Evolutionary conservation across 2,888 invertebrate species (phyloP).

Genomic region (Leistus spinibarbis): DNA sequence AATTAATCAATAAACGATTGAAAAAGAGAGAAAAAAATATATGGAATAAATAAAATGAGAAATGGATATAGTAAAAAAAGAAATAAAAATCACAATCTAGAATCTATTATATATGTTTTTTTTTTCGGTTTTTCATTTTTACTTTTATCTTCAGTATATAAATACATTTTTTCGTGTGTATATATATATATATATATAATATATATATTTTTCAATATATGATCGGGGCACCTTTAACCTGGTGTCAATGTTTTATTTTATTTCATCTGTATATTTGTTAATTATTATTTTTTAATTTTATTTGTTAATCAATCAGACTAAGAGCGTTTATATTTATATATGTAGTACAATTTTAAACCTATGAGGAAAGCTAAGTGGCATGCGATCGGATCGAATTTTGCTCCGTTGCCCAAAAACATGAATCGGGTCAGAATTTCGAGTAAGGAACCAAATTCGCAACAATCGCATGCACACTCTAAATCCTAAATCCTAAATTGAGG

Average conservation of each 20-base stretch:
- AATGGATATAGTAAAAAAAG: no score
- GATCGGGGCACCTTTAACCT: slow-evolving; percentile 20
- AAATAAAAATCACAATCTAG: no score
- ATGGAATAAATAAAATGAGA: background rate
- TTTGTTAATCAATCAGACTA: slow-evolving; percentile 23
- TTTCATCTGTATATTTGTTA: background rate
- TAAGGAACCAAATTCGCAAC: background rate
- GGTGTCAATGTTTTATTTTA: slow-evolving; percentile 26
- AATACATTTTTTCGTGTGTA: slow-evolving; percentile 15
- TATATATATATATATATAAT: slow-evolving; percentile 31
- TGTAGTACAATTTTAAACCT: slow-evolving; percentile 5
- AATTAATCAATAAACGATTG: background rate
- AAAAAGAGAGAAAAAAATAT: no score
- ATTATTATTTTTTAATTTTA: no score
- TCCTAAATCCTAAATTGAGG: slow-evolving; percentile 11
- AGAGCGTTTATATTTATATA: slow-evolving; percentile 1
- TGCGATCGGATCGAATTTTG: no score
- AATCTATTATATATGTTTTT: no score
- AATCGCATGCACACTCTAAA: background rate
- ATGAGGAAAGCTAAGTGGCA: slow-evolving; percentile 12
- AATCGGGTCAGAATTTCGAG: no score
- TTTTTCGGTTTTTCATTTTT: background rate
- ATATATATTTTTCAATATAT: slow-evolving; percentile 24
- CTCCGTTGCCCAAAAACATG: no score
- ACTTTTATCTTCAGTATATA: slow-evolving; percentile 8